Evolutionary conservation across 2,797 vertebrate species (phyloP).

Genomic region (Thamnophis elegans): DNA sequence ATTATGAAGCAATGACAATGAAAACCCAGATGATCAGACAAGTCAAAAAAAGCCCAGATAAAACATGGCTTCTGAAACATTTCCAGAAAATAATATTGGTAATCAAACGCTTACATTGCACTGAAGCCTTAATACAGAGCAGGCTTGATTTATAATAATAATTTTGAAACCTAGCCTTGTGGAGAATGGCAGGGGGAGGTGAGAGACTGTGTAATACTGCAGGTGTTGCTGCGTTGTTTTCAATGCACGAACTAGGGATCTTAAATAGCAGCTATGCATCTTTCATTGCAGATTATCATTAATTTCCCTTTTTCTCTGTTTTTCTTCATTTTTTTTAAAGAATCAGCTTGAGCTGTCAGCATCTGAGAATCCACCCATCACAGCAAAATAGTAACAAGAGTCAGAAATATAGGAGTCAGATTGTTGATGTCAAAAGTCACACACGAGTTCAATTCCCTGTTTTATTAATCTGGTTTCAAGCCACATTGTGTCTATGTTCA

Average conservation of each 20-base stretch:
- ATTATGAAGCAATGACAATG: constrained; percentile 74
- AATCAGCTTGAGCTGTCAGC: constrained; percentile 69
- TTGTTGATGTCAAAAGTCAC: constrained; percentile 82
- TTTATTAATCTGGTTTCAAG: constrained; percentile 78
- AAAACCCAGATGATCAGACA: constrained; percentile 76
- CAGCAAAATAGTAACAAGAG: constrained; percentile 66
- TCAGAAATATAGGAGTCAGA: constrained; percentile 81
- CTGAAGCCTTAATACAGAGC: constrained; percentile 63
- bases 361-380: constrained; percentile 78
- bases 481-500: constrained; percentile 77
- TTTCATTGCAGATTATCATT: constrained; percentile 70
- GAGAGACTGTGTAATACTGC: constrained; percentile 56
- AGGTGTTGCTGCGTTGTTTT: constrained; percentile 74
- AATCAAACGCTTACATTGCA: constrained; percentile 67
- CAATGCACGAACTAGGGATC: constrained; percentile 63
- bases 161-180: constrained; percentile 68
- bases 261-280: constrained; percentile 68
- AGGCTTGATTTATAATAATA: constrained; percentile 73
- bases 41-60: constrained; percentile 77
- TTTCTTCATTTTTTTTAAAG: constrained; percentile 24
- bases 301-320: not conserved
- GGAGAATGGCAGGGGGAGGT: not conserved
- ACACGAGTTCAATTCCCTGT: constrained; percentile 78
- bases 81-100: constrained; percentile 60
- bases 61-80: constrained; percentile 71